Evolutionary conservation across 2,888 invertebrate genomes (phyloP), one percentile per base, ranked within the genome.

Genomic region (Nycteola revayana): DNA sequence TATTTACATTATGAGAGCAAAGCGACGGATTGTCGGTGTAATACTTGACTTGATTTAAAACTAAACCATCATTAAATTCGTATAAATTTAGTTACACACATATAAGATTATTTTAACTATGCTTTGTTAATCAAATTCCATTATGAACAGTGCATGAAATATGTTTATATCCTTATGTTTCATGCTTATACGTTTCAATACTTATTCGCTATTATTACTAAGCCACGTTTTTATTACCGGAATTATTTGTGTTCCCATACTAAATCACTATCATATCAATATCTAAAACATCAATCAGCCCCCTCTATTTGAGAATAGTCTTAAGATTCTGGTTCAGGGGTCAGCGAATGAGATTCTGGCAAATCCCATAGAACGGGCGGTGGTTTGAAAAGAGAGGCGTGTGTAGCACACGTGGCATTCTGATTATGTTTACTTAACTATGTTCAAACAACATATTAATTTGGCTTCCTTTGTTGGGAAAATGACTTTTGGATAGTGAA

Each of bases 371-470:
- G 71, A 78, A 54, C 28, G 43, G 50, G 39, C 56, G 45, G 48
- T 49, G 58, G 57, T 55, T 35, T 81, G 77, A 78, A 86, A 77
- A 51, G 75, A 52, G 51, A 51, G 70, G 69, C 84, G 85, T 62
- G 80, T 71, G 85, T 59, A 2, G 10, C 14, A 58, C 88, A 85
- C 88, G 88, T 86, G 88, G 36, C 75, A 20, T 2, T 10, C 48
- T 87, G 84, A 88, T 87, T 87, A 80, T 87, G 80, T 88, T 88
- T 87, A 78, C 78, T 78, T 85, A 76, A 79, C 74, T 66, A 79
- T 77, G 82, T 78, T 88, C 87, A 87, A 88, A 88, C 88, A 88
- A 85, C 84, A 80, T 87, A 85, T 87, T 88, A 87, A 88, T 88
- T 85, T 85, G 74, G 75, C 66, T 47, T 66, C 47, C 76, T 81